Evolutionary conservation across 2,797 vertebrate genomes (phyloP), one percentile per base, ranked within the genome.

Genomic region (Anguilla pacifica): DNA sequence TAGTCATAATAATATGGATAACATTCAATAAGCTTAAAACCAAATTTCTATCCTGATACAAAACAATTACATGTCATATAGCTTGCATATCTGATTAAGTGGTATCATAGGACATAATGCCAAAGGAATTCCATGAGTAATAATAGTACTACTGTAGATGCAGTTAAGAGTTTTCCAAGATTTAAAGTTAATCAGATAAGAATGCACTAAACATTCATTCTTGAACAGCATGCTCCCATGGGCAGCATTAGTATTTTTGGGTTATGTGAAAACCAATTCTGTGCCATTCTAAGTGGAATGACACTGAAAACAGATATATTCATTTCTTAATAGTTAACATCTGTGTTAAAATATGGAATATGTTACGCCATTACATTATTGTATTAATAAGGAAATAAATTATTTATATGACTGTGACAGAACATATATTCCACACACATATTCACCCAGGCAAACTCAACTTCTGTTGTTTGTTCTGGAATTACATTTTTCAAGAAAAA

Each of bases 11-110:
- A 86, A 92, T 86, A 57, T 90, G 91, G 91, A 85, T 91, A 93
- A 94, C 94, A 96, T 94, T 95, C 92, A 93, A 83, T 93, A 92
- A 90, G 89, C 90, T 91, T 90, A 74, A 91, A 95, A 93, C 90
- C 81, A 90, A 91, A 90, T 90, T 67, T 79, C 90, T 91, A 93
- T 57, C 92, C 93, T 86, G 70, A 94, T 94, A 61, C 49, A 92
- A 90, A 88, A 87, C 84, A 93, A 94, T 86, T 84, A 89, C 85
- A 89, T 90, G 22, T 90, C 89, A 85, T 89, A 92, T 93, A 93
- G 91, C 90, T 92, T 93, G 92, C 91, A 94, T 92, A 92, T 91
- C 91, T 90, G 83, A 86, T 87, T 89, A 55, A 77, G 79, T 90
- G 84, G 79, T 67, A 89, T 72, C 79, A 83, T 84, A 3, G 88